These are phyloP conservation scores for Saguinus midas DNA, from an alignment of 2,113 vertebrate genomes.

Conservation along the genomic window DNA sequence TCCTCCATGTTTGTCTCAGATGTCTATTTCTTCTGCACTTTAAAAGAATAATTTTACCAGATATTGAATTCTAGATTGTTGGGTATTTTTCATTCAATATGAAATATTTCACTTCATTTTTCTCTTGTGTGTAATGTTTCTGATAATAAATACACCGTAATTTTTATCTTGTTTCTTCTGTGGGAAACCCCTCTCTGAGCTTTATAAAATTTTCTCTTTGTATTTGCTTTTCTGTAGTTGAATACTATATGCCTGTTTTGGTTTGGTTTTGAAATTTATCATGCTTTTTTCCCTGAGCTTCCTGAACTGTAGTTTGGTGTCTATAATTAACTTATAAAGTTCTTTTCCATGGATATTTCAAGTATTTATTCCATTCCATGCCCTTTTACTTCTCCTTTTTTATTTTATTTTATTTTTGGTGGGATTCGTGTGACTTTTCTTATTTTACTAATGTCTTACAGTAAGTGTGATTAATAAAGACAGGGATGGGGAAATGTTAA, in stretches of 20 bases:
- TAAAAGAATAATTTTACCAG: neutral
- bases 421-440: constrained; percentile 62
- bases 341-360: neutral
- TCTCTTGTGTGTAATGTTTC: neutral
- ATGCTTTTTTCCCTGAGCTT: neutral
- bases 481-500: neutral
- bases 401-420: neutral
- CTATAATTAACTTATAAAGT: neutral
- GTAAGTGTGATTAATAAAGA: constrained; percentile 65
- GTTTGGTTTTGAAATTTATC: neutral
- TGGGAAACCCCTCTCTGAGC: neutral
- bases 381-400: neutral
- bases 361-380: neutral
- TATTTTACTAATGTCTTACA: constrained; percentile 82
- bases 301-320: neutral
- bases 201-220: neutral
- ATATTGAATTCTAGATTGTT: neutral
- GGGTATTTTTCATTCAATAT: neutral
- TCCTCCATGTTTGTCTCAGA: neutral
- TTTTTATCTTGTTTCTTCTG: neutral
- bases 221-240: neutral
- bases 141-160: neutral
- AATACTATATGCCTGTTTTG: neutral
- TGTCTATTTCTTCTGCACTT: neutral
- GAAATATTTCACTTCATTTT: neutral